These are phyloP conservation scores for Chymomyza caudatula DNA, from an alignment of 2,888 invertebrate species.

Conservation along the genomic window DNA sequence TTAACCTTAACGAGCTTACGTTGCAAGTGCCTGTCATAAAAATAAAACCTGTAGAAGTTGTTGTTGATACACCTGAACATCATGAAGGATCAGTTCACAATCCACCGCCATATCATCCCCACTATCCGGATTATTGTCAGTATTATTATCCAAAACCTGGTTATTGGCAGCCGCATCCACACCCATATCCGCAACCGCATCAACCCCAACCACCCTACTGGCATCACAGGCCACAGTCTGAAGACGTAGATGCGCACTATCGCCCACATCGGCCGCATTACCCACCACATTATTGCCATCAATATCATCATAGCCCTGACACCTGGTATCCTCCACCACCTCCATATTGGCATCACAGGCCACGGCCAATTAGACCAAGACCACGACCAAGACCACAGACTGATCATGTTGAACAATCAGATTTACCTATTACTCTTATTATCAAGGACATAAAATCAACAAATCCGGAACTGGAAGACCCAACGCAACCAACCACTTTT, in stretches of 20 bases:
- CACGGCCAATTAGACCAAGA: neutral
- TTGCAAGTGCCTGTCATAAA: neutral
- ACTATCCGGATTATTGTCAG: neutral
- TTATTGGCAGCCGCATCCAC: no score
- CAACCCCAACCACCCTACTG: neutral
- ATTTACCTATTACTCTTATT: neutral
- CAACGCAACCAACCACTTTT: neutral
- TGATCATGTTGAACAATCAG: no score
- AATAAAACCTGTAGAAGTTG: neutral
- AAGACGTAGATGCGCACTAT: neutral
- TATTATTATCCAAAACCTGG: neutral
- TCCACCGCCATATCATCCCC: neutral
- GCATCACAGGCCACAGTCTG: neutral
- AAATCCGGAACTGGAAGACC: neutral
- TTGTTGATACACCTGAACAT: neutral
- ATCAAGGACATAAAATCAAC: no score
- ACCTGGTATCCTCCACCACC: neutral
- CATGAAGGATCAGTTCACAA: no score
- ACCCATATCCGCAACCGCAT: neutral
- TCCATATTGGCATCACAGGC: neutral
- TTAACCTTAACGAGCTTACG: neutral
- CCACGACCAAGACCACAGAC: neutral
- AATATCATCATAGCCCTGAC: neutral
- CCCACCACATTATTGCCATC: neutral
- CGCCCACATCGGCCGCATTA: neutral